phyloP scores from a whole-genome alignment of 2,797 vertebrate genomes.

The Poecilia velifera region DNA sequence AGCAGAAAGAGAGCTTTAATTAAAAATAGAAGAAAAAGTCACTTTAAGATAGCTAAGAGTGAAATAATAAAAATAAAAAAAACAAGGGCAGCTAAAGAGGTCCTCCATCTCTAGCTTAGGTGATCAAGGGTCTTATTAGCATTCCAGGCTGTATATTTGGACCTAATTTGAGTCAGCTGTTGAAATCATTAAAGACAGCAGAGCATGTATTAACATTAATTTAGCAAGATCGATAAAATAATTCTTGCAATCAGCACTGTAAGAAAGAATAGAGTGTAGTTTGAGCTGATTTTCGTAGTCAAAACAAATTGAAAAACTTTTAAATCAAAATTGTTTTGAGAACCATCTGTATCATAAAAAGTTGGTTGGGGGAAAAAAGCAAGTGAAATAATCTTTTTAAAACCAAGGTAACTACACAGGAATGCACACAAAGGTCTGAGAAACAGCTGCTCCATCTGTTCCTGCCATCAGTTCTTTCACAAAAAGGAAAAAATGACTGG shows the following conservation, averaged over 20 bases:
- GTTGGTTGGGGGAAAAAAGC: slow-evolving; percentile 8
- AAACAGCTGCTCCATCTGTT: slow-evolving; percentile 79
- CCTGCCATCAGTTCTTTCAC: slow-evolving; percentile 55
- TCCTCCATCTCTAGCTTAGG: slow-evolving; percentile 58
- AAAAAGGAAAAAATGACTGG: slow-evolving; percentile 61
- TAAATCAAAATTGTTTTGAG: slow-evolving; percentile 27
- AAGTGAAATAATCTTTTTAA: slow-evolving; percentile 54
- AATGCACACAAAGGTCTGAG: slow-evolving; percentile 75
- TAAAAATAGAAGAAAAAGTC: slow-evolving; percentile 43
- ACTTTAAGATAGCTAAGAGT: slow-evolving; percentile 57
- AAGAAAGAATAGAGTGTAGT: slow-evolving; percentile 16
- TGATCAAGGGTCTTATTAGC: slow-evolving; percentile 56
- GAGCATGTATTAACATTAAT: slow-evolving; percentile 73
- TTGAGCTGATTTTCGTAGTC: slow-evolving; percentile 4
- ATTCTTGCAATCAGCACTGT: slow-evolving; percentile 31
- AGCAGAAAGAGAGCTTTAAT: slow-evolving; percentile 46
- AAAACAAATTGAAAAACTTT: slow-evolving; percentile 19
- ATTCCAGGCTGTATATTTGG: slow-evolving; percentile 79
- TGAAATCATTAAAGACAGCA: slow-evolving; percentile 67
- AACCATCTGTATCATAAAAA: slow-evolving; percentile 9
- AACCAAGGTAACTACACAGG: slow-evolving; percentile 66
- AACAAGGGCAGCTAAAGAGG: slow-evolving; percentile 41
- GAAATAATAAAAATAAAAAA: slow-evolving; percentile 29
- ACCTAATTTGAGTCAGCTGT: slow-evolving; percentile 78
- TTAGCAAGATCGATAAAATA: slow-evolving; percentile 54